Percentiles rank a stretch among this genome's conserved stretches.
Evolutionary conservation across 2,888 invertebrate genomes (phyloP).

Genomic region (Eristalis arbustorum): DNA sequence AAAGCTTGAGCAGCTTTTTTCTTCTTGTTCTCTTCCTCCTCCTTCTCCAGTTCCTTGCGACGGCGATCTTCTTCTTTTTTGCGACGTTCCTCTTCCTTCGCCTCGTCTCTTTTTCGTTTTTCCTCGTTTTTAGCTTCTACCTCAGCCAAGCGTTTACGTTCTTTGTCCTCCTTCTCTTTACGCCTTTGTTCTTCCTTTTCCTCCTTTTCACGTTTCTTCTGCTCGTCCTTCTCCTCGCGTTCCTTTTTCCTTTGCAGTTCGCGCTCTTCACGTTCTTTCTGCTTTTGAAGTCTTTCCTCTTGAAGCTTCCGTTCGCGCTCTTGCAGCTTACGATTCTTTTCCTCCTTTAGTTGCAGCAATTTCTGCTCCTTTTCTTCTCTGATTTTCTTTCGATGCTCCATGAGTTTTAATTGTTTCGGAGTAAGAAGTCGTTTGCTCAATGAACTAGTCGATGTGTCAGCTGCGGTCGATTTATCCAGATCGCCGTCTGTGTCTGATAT

Average conservation of each 20-base stretch:
- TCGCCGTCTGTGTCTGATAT: constrained; percentile 9
- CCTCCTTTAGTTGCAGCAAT: constrained; percentile 80
- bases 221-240: constrained; percentile 74
- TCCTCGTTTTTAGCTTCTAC: constrained; percentile 75
- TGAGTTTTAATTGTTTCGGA: constrained; percentile 75
- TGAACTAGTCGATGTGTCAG: constrained; percentile 32
- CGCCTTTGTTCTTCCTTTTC: constrained; percentile 80
- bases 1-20: constrained; percentile 90
- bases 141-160: constrained; percentile 77
- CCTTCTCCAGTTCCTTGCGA: constrained; percentile 84
- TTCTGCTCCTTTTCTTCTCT: constrained; percentile 80
- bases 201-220: constrained; percentile 77
- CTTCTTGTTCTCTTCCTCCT: constrained; percentile 87
- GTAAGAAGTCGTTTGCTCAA: constrained; percentile 68
- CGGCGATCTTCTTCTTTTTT: constrained; percentile 79
- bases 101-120: constrained; percentile 74
- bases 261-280: constrained; percentile 71
- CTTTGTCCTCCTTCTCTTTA: constrained; percentile 78
- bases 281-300: constrained; percentile 71
- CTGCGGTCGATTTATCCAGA: background rate
- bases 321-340: constrained; percentile 82
- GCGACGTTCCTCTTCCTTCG: constrained; percentile 77
- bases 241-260: constrained; percentile 76
- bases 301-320: constrained; percentile 80
- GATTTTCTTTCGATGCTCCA: constrained; percentile 75